These are phyloP conservation scores for Haplochromis burtoni DNA, from an alignment of 2,113 vertebrate genomes.

Conservation along the genomic window DNA sequence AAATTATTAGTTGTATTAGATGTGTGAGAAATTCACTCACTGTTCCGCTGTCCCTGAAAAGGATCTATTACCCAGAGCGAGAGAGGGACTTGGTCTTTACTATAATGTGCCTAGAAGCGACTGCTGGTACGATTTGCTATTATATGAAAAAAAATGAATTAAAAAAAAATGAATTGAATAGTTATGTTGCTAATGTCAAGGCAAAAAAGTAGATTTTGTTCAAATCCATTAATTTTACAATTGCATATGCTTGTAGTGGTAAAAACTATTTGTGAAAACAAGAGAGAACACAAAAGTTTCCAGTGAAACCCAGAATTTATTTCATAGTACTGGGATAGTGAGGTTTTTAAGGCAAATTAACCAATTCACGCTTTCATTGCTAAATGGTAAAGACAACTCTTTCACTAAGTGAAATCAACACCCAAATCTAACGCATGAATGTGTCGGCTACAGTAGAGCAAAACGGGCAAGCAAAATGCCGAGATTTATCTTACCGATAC, in stretches of 20 bases:
- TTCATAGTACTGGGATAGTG: not conserved
- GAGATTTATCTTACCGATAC: not conserved
- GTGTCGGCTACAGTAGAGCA: not conserved
- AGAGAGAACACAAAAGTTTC: not conserved
- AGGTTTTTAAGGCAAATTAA: not conserved
- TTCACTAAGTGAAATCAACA: not conserved
- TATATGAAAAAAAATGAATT: not conserved
- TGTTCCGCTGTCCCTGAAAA: not conserved
- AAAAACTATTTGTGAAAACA: not conserved
- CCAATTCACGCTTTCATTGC: accelerated
- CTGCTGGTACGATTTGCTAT: not conserved
- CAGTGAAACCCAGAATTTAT: not conserved
- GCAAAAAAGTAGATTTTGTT: not conserved
- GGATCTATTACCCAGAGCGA: not conserved
- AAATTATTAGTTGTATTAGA: not conserved
- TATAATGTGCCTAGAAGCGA: not conserved
- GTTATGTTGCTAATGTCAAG: not conserved
- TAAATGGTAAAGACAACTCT: not conserved
- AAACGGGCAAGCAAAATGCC: not conserved
- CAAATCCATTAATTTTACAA: not conserved
- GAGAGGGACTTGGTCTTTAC: not conserved
- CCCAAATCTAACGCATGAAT: not conserved
- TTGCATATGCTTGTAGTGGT: not conserved
- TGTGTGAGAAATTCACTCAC: not conserved
- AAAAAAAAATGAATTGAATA: accelerated